Conservation (phyloP, 2,797 vertebrate species). For the Leptoclinus maculatus region DNA sequence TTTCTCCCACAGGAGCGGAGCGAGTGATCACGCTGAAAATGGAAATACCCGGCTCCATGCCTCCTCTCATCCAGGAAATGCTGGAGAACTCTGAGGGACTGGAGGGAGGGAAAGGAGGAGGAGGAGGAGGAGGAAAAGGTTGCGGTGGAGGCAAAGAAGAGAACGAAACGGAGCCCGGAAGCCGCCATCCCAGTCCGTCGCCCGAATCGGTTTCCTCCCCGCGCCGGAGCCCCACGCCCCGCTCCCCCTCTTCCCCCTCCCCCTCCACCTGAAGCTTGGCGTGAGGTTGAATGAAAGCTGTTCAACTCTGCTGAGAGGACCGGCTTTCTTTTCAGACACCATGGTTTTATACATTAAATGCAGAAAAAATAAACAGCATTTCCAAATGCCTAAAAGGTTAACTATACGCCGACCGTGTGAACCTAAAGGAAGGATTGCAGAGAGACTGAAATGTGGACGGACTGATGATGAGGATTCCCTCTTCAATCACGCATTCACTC, state of each 20-base stretch:
- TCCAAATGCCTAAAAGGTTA: neutral
- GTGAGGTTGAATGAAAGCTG: neutral
- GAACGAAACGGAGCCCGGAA: conserved; percentile 69
- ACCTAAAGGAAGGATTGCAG: conserved; percentile 2
- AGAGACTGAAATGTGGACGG: neutral
- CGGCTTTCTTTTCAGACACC: neutral
- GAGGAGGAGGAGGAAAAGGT: conserved; percentile 41
- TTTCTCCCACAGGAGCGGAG: conserved; percentile 87
- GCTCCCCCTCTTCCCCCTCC: conserved; percentile 24
- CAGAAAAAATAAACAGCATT: conserved; percentile 28
- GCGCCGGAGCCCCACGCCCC: conserved; percentile 11
- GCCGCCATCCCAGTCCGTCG: conserved; percentile 5
- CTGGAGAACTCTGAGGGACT: conserved; percentile 97
- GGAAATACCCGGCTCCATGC: conserved; percentile 98
- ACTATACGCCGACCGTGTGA: conserved; percentile 9
- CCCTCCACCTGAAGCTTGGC: conserved; percentile 44
- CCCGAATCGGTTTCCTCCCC: conserved; percentile 25
- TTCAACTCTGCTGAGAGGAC: neutral
- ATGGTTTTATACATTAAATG: conserved; percentile 11
- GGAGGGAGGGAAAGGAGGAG: conserved; percentile 78
- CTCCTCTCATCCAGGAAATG: conserved; percentile 98
- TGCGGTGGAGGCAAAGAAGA: conserved; percentile 61
- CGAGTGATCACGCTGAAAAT: conserved; percentile 97
- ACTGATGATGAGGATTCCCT: conserved; percentile 22
- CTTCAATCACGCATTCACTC: conserved; percentile 33